phyloP scores from a whole-genome alignment of 1,140 invertebrate genomes.

The Apis mellifera region Amel_HAv3.1 CM009931.2:15947001-15947500 shows the following conservation, averaged over 20 bases:
- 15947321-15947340: background rate
- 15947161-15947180: too few relatives aligned
- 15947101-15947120: background rate
- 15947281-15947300: background rate
- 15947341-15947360: background rate
- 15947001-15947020: background rate
- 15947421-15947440: background rate
- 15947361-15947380: background rate
- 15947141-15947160: too few relatives aligned
- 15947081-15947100: too few relatives aligned
- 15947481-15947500: background rate
- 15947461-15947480: background rate
- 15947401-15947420: background rate
- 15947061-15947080: background rate
- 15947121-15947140: too few relatives aligned
- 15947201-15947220: background rate
- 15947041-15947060: background rate
- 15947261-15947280: background rate
- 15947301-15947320: conserved; percentile 10
- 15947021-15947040: background rate
- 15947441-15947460: background rate
- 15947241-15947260: background rate
- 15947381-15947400: background rate
- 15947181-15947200: background rate
- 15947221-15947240: conserved; percentile 7